Conservation (phyloP, 2,888 invertebrate species). For the Erebia epiphron region DNA sequence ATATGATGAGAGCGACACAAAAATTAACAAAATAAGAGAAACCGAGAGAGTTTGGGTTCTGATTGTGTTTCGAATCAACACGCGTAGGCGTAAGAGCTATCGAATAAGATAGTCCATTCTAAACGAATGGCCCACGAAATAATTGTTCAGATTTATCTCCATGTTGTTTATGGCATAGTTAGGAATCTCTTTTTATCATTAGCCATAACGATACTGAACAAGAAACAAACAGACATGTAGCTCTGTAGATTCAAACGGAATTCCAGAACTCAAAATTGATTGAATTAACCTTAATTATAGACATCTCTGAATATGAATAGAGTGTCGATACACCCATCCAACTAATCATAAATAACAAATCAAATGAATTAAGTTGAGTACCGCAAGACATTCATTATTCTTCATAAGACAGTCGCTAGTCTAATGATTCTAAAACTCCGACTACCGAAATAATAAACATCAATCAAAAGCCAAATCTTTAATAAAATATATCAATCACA, state of each 20-base stretch:
- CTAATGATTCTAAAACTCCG: constrained; percentile 80
- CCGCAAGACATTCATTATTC: constrained; percentile 75
- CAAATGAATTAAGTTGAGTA: constrained; percentile 79
- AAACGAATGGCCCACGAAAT: constrained; percentile 59
- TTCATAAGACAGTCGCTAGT: constrained; percentile 76
- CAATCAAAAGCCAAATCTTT: constrained; percentile 75
- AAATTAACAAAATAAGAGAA: constrained; percentile 12
- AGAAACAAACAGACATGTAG: constrained; percentile 43
- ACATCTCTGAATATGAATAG: constrained; percentile 56
- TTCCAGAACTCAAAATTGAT: constrained; percentile 53
- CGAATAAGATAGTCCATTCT: constrained; percentile 58
- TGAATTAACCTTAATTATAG: constrained; percentile 59
- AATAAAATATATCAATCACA: constrained; percentile 80
- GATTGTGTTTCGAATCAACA: constrained; percentile 33
- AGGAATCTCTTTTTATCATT: constrained; percentile 47
- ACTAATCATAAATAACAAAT: constrained; percentile 71
- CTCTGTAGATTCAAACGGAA: constrained; percentile 42
- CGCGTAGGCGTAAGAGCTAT: constrained; percentile 66
- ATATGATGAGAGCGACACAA: constrained; percentile 15
- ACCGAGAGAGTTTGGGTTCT: constrained; percentile 36
- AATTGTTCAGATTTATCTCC: constrained; percentile 65
- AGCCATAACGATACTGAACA: constrained; percentile 42
- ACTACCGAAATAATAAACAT: constrained; percentile 83
- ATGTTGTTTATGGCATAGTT: constrained; percentile 56
- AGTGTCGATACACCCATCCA: constrained; percentile 57